Base-by-base conservation (phyloP, 2,113 vertebrate genomes). In the Corynorhinus townsendii region DNA sequence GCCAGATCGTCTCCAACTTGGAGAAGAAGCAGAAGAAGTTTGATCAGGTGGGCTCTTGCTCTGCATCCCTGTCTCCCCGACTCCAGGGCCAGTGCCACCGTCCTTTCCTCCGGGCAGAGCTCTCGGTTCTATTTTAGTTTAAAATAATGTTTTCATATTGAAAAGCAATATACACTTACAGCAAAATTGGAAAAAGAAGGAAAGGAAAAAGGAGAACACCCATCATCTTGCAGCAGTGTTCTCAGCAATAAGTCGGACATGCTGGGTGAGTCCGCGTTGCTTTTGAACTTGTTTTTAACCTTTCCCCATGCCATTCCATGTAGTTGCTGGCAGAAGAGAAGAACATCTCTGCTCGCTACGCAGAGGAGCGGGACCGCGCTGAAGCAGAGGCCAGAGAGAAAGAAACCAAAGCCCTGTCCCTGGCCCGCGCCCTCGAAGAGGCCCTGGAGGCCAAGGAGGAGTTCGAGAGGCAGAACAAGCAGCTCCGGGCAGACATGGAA, bases 21-120 rank as follows among this genome's bases (percentile, higher is more conserved):
- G 99, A 99, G 98, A 99, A 99, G 96, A 99, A 99, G 95, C 99
- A 99, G 98, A 99, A 99, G 98, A 99, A 99, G 96, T 99, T 99
- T 75, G 99, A 99, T 95, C 99, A 99, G 99, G 99, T 99, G 97
- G 9, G 43, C 0, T 52, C 45, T 43, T 9, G 2, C 5, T 1
- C 26, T 1, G 0, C 47, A 0, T 1, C 20, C 26, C 9, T 3
- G 2, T 0, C 6, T 19, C 84, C 52, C 33, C 10, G 33, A 9
- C 52, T 15, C 10, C 11, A 40, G 43, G 28, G 3, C 69, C n/a
- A 11, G 30, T 2, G 7, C 24, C 79, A 16, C 28, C 0, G 0
- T 20, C 0, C 2, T 20, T 59, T 11, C 45, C 52, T 64, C 85
- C 30, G 14, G 5, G 62, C 40, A 12, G 5, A 30, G 12, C 43